Percentiles rank a stretch among this genome's conserved stretches.
phyloP scores from a whole-genome alignment of 1,140 invertebrate genomes.

The Solenopsis fugax region DNA sequence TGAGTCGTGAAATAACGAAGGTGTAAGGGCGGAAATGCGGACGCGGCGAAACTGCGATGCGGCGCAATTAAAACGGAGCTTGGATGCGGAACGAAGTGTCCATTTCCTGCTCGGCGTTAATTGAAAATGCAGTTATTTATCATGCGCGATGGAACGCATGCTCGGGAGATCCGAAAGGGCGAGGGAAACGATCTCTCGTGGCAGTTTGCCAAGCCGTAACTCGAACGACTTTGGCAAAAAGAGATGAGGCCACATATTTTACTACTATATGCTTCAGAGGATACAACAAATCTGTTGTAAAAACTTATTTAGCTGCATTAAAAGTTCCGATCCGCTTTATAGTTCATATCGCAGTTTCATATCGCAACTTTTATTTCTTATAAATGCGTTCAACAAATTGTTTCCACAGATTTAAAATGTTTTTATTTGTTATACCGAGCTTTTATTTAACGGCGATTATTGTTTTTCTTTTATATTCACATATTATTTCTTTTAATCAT shows the following conservation, averaged over 20 bases:
- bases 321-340: background rate
- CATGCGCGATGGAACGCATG: slow-evolving; percentile 48
- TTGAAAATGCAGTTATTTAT: slow-evolving; percentile 80
- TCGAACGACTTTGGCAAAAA: slow-evolving; percentile 37
- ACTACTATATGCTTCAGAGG: background rate
- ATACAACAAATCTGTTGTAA: background rate
- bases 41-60: slow-evolving; percentile 54
- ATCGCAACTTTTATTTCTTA: background rate
- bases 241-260: slow-evolving; percentile 31
- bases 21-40: slow-evolving; percentile 57
- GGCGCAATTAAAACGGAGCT: slow-evolving; percentile 67
- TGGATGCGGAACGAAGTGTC: slow-evolving; percentile 64
- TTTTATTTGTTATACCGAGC: background rate
- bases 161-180: slow-evolving; percentile 13
- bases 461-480: background rate
- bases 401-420: background rate
- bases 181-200: background rate
- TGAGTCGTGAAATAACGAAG: slow-evolving; percentile 59
- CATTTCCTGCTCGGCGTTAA: slow-evolving; percentile 69
- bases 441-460: background rate
- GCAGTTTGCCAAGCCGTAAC: slow-evolving; percentile 34
- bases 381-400: background rate
- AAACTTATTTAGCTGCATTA: slow-evolving; percentile 23
- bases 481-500: background rate
- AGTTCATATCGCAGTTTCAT: background rate